Evolutionary conservation across 2,888 invertebrate genomes (phyloP), one percentile per base, ranked within the genome.

Genomic region (Pachliopta kotzebuea): DNA sequence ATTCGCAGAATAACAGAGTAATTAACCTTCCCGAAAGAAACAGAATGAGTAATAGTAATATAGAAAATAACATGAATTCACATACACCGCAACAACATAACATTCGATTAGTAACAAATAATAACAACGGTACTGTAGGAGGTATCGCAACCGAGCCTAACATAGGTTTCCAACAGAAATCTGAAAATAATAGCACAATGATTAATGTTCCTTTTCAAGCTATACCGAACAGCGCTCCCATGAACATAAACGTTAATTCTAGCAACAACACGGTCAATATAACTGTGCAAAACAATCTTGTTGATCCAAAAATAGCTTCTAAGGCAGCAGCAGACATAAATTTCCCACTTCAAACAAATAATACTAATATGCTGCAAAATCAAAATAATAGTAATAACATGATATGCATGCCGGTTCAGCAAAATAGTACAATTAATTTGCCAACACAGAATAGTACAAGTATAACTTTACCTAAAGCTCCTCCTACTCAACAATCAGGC

Each of bases 401-500:
- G 81, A 90, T 92, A 71, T 90, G 89, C 69, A 85, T 91, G 71
- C 92, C 92, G 42, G 88, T 89, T 26, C 65, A 65, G 31, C 86
- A 83, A 64, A 90, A 85, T 68, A 89, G 81, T 68, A 88, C 92
- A 11, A 92, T 92, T 23, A 92, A 85, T 72, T 78, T 92, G 68
- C 92, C 92, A 23, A 86, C 88, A 17, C 92, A 92, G 73, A 92
- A 85, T 67, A 87, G 88, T 72, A 86, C 93, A 45, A 93, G 93
- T 74, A 94, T 94, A 69, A 92, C 92, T 66, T 85, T 94, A 68
- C 94, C 94, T 9, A 93, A 93, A 73, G 93, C 94, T 61, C 91
- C 92, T 37, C 89, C 92, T 17, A 93, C 94, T 67, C 94, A 93
- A 76, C 93, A 93, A 73, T 88, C 88, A 67, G 92, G 93, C 45